phyloP scores from a whole-genome alignment of 2,888 invertebrate genomes.

The Hypsopygia costalis region DNA sequence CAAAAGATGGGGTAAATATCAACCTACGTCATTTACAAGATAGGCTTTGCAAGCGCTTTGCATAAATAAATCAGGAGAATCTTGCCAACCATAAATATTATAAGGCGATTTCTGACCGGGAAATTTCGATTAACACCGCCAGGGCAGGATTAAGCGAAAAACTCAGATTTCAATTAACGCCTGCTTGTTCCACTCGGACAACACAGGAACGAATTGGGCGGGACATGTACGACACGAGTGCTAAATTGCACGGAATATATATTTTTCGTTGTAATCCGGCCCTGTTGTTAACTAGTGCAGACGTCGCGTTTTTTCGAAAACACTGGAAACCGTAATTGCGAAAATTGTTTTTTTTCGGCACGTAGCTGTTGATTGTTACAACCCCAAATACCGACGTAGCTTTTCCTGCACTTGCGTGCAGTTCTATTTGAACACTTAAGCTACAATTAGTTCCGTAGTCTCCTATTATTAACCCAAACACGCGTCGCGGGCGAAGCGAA shows the following conservation, averaged over 20 bases:
- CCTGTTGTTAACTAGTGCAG: constrained; percentile 49
- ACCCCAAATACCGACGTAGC: constrained; percentile 6
- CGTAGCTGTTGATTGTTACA: constrained; percentile 21
- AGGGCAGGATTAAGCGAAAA: constrained; percentile 52
- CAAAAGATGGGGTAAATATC: no score
- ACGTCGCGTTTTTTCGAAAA: constrained; percentile 46
- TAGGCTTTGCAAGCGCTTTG: no score
- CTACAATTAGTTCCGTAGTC: constrained; percentile 3
- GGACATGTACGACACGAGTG: constrained; percentile 43
- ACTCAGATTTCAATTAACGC: constrained; percentile 70
- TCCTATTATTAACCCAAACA: constrained; percentile 2
- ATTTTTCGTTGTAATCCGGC: constrained; percentile 51
- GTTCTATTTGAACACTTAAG: constrained; percentile 3
- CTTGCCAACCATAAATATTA: constrained; percentile 6
- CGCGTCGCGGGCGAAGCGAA: neutral
- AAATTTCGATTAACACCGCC: constrained; percentile 35
- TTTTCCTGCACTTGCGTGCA: neutral
- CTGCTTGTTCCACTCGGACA: constrained; percentile 52
- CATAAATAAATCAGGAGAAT: neutral
- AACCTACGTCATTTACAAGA: neutral
- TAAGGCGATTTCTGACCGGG: constrained; percentile 9
- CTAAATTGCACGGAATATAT: constrained; percentile 56
- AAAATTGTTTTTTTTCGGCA: constrained; percentile 30
- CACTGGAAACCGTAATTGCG: constrained; percentile 50
- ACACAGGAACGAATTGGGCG: constrained; percentile 46